Evolutionary conservation across 37 sponge, comb jelly and placozoan species (phyloP), one percentile per base, ranked within the genome.

Genomic region (Petrosia ficiformis): DNA sequence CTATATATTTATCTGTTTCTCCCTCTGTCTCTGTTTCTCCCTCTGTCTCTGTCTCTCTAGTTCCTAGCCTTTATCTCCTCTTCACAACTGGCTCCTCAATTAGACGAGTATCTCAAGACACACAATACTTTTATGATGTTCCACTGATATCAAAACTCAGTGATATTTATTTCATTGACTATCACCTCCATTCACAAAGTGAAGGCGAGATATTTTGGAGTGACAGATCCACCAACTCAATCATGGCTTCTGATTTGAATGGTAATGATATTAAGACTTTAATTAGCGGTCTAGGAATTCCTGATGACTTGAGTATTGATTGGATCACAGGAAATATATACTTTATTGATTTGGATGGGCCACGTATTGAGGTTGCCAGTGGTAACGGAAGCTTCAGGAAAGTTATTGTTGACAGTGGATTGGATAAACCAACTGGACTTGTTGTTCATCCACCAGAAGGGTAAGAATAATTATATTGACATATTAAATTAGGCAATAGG

Each of bases 61-160:
- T 67, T 28, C 29, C 63, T 61, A 26, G 28, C 6, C 25, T 58
- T 24, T 87, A 65, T 65, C 54, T 87, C 40, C 74, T 86, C 29
- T 74, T 79, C 44, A 48, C 86, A 5, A 68, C 76, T 1, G 5
- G 26, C 3, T 34, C 59, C 3, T 57, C 59, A 28, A 39, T 79
- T 0, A 44, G 59, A 26, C 75, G 77, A 32, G 41, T 86, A 44
- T 80, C 80, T 14, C 63, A 80, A 37, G 75, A 75, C 67, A 52
- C 69, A 0, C n/a, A 16, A 39, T 71, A 71, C 65, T 48, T 48
- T 61, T 5, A 26, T 24, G 63, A 61, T 61, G 28, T 26, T 29
- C 6, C 25, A 26, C 63, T n/a, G 5, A 61, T n/a, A 10, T 19
- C 54, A 48, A 10, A 19, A 16, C 54, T 48, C 54, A 48, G 10